Base-by-base conservation (phyloP, 2,113 vertebrate species). In the Corvus cornix region DNA sequence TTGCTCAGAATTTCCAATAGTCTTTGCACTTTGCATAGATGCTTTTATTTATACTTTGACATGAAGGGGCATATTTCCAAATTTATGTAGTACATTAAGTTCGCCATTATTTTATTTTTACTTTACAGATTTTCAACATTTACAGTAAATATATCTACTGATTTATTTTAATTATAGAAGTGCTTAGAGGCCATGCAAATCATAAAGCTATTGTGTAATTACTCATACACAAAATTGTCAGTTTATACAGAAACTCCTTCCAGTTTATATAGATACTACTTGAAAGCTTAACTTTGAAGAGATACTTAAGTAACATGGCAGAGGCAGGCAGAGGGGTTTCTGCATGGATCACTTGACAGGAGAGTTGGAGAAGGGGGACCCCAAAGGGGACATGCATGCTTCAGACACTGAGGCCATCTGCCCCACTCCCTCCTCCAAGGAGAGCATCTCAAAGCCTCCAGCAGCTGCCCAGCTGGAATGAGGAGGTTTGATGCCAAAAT, bases 1-100 rank as follows among this genome's bases (percentile, higher is more conserved):
- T 64, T 86, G 76, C 92, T 86, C 56, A 86, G 79, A 78, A 88
- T 92, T 92, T 93, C 31, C 86, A 80, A 10, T 9, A 74, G 56
- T 77, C 46, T 93, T 96, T 72, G 79, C 52, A 64, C 33, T 93
- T 87, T 81, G 30, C 60, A 37, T 46, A 93, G 68, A 82, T 74
- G 48, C 23, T 86, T 95, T 88, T 73, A 85, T 95, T 94, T 95
- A 73, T 67, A 90, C 44, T 77, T 81, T 84, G 72, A 80, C 56
- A 30, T 33, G 56, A 86, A 84, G 60, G 43, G 10, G 53, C 60
- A 20, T 79, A 58, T 94, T 84, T 88, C 41, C 24, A 78, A 90
- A 89, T 77, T 35, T 87, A 85, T 80, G 48, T 41, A 44, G 37
- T 24, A 78, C 16, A 59, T 84, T 52, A 63, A 26, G 24, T 67